Evolutionary conservation across 2,113 vertebrate species (phyloP).

Genomic region (Alectura lathami): DNA sequence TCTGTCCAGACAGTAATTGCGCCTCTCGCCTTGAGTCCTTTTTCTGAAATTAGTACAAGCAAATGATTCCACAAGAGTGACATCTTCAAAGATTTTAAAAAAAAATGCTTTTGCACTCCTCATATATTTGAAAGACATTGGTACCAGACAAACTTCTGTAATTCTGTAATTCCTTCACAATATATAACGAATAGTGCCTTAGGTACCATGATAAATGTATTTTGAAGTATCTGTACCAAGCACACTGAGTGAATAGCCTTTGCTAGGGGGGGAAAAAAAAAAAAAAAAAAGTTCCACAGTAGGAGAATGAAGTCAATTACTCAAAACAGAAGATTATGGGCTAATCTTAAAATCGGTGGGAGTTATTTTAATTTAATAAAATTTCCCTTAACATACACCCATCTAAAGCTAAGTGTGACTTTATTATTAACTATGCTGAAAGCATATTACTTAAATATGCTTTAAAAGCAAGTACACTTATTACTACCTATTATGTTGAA

Average conservation of each 20-base stretch:
- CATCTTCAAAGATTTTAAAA: not conserved
- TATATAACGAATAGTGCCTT: not conserved
- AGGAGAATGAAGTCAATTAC: not conserved
- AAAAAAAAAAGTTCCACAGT: rapidly evolving
- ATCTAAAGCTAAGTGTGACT: not conserved
- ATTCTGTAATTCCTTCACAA: not conserved
- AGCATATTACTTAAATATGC: not conserved
- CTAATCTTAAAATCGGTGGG: not conserved
- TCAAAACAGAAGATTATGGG: not conserved
- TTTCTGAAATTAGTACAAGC: not conserved
- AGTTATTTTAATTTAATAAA: not conserved
- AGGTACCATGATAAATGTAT: not conserved
- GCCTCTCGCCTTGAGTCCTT: not conserved
- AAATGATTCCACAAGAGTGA: not conserved
- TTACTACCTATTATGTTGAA: not conserved
- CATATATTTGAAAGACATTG: not conserved
- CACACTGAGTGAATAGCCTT: not conserved
- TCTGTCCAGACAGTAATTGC: not conserved
- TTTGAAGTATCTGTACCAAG: not conserved
- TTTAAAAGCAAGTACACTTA: not conserved
- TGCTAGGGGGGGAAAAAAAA: not conserved
- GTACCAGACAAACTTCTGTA: not conserved
- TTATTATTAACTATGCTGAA: not conserved
- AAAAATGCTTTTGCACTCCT: not conserved
- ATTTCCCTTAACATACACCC: not conserved